Conservation (phyloP, 2,797 vertebrate genomes). For the Ispidina lecontei region DNA sequence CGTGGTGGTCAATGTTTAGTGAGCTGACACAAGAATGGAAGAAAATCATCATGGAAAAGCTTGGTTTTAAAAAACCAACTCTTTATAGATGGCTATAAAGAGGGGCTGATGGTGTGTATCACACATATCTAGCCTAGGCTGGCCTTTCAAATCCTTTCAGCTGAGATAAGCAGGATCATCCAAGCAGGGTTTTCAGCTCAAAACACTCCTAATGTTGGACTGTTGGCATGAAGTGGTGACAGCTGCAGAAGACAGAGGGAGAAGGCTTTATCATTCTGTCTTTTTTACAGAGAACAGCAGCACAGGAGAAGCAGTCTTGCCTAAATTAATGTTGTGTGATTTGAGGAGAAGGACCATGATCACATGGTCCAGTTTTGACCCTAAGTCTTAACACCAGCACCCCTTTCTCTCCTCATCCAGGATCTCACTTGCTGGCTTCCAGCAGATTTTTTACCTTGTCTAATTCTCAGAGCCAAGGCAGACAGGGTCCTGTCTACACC, state of each 20-base stretch:
- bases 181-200: neutral
- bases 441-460: rapidly evolving
- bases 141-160: constrained; percentile 22
- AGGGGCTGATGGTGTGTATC: neutral
- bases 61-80: neutral
- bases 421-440: neutral
- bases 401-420: neutral
- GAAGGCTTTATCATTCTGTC: neutral
- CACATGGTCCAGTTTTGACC: neutral
- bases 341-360: rapidly evolving
- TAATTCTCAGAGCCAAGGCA: neutral
- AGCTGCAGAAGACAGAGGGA: constrained; percentile 14
- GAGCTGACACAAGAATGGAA: constrained; percentile 43
- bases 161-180: neutral
- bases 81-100: neutral
- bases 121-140: neutral
- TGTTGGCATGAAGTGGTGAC: neutral
- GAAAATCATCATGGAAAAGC: constrained; percentile 30
- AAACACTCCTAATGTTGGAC: neutral
- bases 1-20: constrained; percentile 7
- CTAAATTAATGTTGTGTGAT: neutral
- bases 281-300: neutral
- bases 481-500: neutral
- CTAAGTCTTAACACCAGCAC: rapidly evolving
- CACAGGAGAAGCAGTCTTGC: neutral